Base-by-base conservation (phyloP, 2,797 vertebrate species). In the Crenuchus spilurus region DNA sequence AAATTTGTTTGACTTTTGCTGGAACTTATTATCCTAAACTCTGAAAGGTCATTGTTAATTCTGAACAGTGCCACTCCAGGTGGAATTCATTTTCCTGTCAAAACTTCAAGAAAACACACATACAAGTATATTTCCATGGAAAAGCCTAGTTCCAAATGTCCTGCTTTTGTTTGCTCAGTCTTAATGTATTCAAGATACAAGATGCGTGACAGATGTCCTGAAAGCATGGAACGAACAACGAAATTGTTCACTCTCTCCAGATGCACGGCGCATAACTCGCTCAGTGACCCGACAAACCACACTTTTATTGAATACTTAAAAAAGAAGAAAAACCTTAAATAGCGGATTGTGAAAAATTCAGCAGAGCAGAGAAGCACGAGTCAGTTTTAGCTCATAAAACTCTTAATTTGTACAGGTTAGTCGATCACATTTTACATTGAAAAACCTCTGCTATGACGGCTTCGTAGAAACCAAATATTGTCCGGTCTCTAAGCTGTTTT, bases 81-180 rank as follows among this genome's bases (percentile, higher is more conserved):
- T 80, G 82, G 78, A 62, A 74, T 83, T 64, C 22, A 79, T 79
- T 77, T 74, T 49, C 11, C 63, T 77, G 70, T 74, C 72, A 75
- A 72, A 78, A 82, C 64, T 72, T 67, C 55, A 63, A 49, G 68
- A 75, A 66, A 61, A 14, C 2, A 20, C 48, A 55, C 67, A 44
- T 46, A 54, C n/a, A 60, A 28, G 52, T 54, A 7, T 48, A 26
- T 48, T 41, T 49, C 65, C 49, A n/a, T 44, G 58, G 67, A 74
- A 73, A 62, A 48, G 68, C 33, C 57, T 31, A 16, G 66, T 72
- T 73, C 70, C 48, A 62, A 76, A 75, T 10, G 60, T 76, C 60
- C 76, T 68, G 71, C 68, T 58, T 74, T 39, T 66, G 49, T 79
- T 81, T 52, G 70, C 31, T 71, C 65, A 46, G 58, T 37, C 67